Evolutionary conservation across 2,797 vertebrate genomes (phyloP).

Genomic region (Fringilla coelebs): DNA sequence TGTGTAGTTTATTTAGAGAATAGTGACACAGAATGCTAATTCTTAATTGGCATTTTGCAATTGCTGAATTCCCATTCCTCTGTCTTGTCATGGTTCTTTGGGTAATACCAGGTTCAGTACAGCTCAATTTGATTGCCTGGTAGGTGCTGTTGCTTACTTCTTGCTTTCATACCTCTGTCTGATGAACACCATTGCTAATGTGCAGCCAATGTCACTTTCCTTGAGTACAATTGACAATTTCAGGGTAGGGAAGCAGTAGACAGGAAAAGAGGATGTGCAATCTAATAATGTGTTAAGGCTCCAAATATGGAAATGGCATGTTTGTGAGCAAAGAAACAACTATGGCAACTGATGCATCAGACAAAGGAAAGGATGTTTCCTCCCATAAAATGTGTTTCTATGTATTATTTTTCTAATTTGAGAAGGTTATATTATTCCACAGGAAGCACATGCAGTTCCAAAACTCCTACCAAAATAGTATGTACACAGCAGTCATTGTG

Average conservation of each 20-base stretch:
- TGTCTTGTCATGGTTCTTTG: not conserved
- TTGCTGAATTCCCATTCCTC: not conserved
- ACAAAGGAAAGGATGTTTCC: not conserved
- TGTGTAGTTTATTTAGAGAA: not conserved
- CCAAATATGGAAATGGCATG: not conserved
- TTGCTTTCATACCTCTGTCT: not conserved
- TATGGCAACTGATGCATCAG: not conserved
- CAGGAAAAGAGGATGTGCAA: not conserved
- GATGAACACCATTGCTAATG: not conserved
- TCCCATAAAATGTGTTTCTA: not conserved
- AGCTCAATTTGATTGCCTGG: not conserved
- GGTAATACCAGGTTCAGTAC: not conserved
- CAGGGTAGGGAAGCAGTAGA: not conserved
- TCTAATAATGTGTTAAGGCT: not conserved
- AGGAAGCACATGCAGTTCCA: not conserved
- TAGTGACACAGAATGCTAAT: not conserved
- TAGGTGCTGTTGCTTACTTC: not conserved
- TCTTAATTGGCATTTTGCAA: not conserved
- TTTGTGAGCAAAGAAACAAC: not conserved
- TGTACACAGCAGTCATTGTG: not conserved
- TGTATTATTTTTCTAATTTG: not conserved
- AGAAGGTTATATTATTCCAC: not conserved
- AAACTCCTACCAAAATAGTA: not conserved
- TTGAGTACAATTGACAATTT: not conserved
- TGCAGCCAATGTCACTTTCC: not conserved